Base-by-base conservation (phyloP, 92 coral and sea anemone species). In the Phenganax subtilis region DNA sequence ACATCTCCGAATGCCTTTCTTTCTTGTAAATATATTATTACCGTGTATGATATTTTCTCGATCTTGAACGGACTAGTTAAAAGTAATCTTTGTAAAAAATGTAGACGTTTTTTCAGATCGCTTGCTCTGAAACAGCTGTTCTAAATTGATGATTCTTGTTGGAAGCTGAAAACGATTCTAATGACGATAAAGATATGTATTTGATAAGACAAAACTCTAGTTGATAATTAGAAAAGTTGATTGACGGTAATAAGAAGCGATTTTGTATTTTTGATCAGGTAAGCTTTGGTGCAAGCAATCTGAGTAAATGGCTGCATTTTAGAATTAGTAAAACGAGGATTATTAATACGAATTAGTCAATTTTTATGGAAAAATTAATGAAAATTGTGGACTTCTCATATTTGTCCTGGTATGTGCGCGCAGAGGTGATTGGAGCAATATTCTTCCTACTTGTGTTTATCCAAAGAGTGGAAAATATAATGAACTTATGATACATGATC, bases 1-100 rank as follows among this genome's bases (percentile, higher is more conserved):
- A n/a, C 37, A 68, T 68, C 73, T 68, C 15, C 73, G 11, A 5
- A 53, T 68, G 29, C 47, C 10, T n/a, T 9, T 30, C 73, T 30
- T 68, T 68, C 73, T 30, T 68, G 73, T 68, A 68, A 68, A 68
- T 68, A 68, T 68, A 27, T 68, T 1, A 37, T 68, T 68, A 11
- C 73, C 29, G 2, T 68, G 73, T 30, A 37, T 37, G 30, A 68
- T 68, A 68, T 37, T 30, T 30, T 53, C 73, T 30, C 30, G 37
- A 12, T 14, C 15, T 30, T 10, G 73, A 9, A 17, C 12, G 12
- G 29, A 37, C 37, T 30, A 51, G 28, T 27, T 31, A 9, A 6
- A 66, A 6, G 72, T 10, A 30, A 66, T 51, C 72, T 66, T 66
- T 66, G 31, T 27, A 66, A 14, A 47, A 30, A 37, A 16, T 15